phyloP scores from a whole-genome alignment of 2,797 vertebrate genomes.

The Chrysocyon brachyurus region DNA sequence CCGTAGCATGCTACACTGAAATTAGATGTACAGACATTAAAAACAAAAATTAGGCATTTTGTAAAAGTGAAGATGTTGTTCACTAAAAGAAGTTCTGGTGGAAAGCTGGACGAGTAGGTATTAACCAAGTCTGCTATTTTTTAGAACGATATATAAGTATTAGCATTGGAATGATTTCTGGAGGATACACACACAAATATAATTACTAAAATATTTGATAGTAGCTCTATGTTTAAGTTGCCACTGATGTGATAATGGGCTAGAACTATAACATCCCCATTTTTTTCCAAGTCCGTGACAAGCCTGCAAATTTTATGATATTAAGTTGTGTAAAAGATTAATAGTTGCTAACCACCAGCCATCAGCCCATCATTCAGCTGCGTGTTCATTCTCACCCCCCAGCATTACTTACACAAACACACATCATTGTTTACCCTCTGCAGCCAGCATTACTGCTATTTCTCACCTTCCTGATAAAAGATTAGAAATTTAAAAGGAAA shows the following conservation, averaged over 20 bases:
- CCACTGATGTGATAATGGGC: background rate
- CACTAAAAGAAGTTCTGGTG: background rate
- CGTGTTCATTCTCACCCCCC: background rate
- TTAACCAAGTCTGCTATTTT: background rate
- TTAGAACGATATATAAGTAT: background rate
- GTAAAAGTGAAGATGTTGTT: background rate
- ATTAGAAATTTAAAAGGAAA: constrained; percentile 25
- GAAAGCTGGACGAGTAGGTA: background rate
- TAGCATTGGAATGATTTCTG: background rate
- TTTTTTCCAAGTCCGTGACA: constrained; percentile 29
- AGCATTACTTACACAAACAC: background rate
- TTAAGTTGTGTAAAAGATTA: background rate
- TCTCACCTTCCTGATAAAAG: constrained; percentile 30
- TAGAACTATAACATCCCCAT: background rate
- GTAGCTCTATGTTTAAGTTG: background rate
- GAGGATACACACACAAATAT: background rate
- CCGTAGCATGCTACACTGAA: background rate
- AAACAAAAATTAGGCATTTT: constrained; percentile 26
- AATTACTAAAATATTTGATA: constrained; percentile 40
- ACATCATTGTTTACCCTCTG: background rate
- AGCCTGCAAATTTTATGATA: constrained; percentile 26
- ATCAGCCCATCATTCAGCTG: background rate
- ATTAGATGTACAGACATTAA: constrained; percentile 31
- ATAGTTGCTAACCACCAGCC: background rate
- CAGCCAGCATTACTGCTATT: background rate